These are phyloP conservation scores for Nemotelus nigrinus DNA, from an alignment of 2,888 invertebrate species.

Conservation along the genomic window DNA sequence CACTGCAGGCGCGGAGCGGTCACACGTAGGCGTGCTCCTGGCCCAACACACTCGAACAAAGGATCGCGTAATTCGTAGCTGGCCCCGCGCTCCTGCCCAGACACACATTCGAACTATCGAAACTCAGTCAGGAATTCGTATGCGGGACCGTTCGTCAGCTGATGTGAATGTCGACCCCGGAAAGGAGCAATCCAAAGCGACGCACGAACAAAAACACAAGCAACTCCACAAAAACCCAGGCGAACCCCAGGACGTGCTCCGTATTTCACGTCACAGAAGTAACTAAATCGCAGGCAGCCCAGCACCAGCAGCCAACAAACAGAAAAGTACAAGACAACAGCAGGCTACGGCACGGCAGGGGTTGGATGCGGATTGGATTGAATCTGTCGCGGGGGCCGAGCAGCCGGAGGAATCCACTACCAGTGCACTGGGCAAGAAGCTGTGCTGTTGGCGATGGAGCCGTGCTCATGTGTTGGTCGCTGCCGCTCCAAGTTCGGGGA, in stretches of 20 bases:
- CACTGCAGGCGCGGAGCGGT: not conserved
- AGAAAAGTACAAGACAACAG: conserved; percentile 12
- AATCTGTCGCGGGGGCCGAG: conserved; percentile 12
- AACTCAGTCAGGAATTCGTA: not conserved
- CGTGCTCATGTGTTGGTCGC: conserved; percentile 21
- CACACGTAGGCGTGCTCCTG: conserved; percentile 14
- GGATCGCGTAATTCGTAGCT: conserved; percentile 7
- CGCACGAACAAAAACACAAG: conserved; percentile 16
- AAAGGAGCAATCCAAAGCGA: conserved; percentile 27
- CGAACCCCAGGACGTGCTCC: conserved; percentile 55
- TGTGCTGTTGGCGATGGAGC: conserved; percentile 19
- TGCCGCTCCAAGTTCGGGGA: conserved; percentile 11
- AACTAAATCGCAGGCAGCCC: conserved; percentile 58
- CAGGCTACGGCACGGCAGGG: conserved; percentile 6
- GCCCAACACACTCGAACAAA: conserved; percentile 41
- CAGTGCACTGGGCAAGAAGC: not conserved
- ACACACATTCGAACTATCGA: not conserved
- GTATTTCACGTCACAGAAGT: conserved; percentile 66
- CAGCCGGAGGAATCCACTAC: not conserved
- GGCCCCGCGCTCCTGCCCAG: not conserved
- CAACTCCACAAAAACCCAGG: conserved; percentile 22
- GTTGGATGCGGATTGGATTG: not conserved
- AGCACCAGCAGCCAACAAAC: not conserved
- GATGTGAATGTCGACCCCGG: conserved; percentile 33
- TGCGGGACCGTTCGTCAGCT: conserved; percentile 43